Conservation (phyloP, 2,888 invertebrate genomes). For the Fragum whitleyi region DNA sequence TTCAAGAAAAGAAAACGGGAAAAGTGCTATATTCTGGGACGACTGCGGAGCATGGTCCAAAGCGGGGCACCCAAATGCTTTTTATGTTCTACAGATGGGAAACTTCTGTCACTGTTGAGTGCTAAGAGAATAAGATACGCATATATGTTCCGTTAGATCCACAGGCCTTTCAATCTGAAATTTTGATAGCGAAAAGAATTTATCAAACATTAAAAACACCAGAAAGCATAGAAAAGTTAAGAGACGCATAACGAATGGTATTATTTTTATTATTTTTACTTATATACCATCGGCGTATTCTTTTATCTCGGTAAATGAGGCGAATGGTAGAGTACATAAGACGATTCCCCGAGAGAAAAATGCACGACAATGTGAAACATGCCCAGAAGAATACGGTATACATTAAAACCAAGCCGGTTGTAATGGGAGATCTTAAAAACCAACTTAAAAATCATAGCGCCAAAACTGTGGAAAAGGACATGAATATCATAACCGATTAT, state of each 20-base stretch:
- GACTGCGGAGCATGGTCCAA: constrained; percentile 35
- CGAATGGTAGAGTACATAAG: constrained; percentile 42
- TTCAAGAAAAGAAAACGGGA: neutral
- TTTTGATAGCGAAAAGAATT: constrained; percentile 23
- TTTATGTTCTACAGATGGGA: neutral
- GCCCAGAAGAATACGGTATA: constrained; percentile 13
- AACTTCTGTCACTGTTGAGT: constrained; percentile 9
- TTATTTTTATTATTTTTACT: no score
- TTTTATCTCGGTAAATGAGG: neutral
- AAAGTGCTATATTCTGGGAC: constrained; percentile 32
- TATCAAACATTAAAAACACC: constrained; percentile 21
- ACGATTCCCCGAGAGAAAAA: constrained; percentile 11
- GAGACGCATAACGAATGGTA: constrained; percentile 34
- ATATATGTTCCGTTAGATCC: constrained; percentile 30
- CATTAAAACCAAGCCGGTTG: constrained; percentile 23
- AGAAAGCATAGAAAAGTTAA: constrained; percentile 3
- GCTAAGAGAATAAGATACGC: constrained; percentile 4
- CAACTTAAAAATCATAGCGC: constrained; percentile 22
- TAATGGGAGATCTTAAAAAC: constrained; percentile 1
- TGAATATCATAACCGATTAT: constrained; percentile 12
- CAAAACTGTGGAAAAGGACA: constrained; percentile 31
- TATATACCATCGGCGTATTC: neutral
- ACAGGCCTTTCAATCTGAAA: constrained; percentile 4
- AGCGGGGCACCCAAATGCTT: neutral
- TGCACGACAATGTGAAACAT: constrained; percentile 22